Evolutionary conservation across 2,888 invertebrate species (phyloP).

Genomic region (Apodemia duryi): DNA sequence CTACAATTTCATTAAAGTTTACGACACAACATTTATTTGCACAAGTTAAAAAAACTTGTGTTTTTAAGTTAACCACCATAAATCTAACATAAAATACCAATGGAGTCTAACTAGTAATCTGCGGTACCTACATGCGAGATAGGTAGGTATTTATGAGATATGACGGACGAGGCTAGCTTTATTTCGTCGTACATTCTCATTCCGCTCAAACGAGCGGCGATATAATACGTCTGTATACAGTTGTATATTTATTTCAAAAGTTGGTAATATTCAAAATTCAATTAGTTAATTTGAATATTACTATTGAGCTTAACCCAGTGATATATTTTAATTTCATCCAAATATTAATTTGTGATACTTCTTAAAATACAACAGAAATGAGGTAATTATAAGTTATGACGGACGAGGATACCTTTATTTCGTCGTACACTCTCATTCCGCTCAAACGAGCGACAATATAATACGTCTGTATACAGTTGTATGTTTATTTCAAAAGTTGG

Average conservation of each 20-base stretch:
- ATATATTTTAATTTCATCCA: background rate
- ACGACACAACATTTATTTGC: too few species aligned
- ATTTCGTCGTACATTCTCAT: conserved; percentile 22
- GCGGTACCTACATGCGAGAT: background rate
- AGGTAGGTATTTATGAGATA: conserved; percentile 27
- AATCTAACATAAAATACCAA: too few species aligned
- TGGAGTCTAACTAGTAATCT: background rate
- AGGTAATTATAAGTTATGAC: conserved; percentile 30
- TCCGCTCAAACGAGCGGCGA: conserved; percentile 36
- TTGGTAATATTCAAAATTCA: background rate
- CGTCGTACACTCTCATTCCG: background rate
- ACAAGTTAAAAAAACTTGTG: too few species aligned
- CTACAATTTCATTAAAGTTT: too few species aligned
- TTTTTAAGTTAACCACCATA: too few species aligned
- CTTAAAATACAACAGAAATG: conserved; percentile 11
- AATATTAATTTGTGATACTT: background rate
- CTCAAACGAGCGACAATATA: too few species aligned
- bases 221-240: conserved; percentile 45
- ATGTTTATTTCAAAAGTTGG: too few species aligned
- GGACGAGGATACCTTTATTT: conserved; percentile 28
- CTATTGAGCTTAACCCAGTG: too few species aligned
- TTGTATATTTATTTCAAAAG: conserved; percentile 46
- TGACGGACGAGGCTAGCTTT: conserved; percentile 31
- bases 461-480: too few species aligned
- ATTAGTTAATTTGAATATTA: too few species aligned